Percentiles rank a stretch among this genome's conserved stretches.
Conservation (phyloP, 2,797 vertebrate species). For the Myotis planiceps region DNA sequence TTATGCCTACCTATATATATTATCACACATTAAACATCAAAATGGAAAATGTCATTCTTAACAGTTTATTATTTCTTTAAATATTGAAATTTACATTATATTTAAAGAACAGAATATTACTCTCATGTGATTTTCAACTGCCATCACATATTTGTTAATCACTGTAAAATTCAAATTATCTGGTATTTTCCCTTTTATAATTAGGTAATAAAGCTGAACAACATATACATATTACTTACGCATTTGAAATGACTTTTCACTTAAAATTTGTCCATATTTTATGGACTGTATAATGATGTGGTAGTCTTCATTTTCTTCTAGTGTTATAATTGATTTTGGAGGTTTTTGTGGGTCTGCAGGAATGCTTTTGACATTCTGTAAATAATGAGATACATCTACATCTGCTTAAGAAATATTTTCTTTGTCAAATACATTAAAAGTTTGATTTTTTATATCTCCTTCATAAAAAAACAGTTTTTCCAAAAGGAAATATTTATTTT, state of each 20-base stretch:
- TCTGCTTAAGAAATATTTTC: neutral
- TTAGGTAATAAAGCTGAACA: neutral
- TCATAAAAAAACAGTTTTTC: constrained; percentile 10
- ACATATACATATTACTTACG: constrained; percentile 82
- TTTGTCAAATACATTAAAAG: neutral
- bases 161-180: neutral
- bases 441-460: neutral
- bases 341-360: constrained; percentile 79
- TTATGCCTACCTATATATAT: neutral
- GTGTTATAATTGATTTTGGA: constrained; percentile 82
- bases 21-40: neutral
- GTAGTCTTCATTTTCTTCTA: constrained; percentile 87
- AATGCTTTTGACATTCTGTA: constrained; percentile 86
- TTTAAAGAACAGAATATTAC: neutral
- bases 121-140: neutral
- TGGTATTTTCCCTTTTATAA: neutral
- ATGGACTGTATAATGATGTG: constrained; percentile 87
- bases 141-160: neutral
- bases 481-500: neutral
- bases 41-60: neutral
- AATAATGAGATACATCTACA: constrained; percentile 53
- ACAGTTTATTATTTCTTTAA: neutral
- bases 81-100: neutral
- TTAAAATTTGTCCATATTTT: constrained; percentile 81
- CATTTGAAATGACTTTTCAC: constrained; percentile 87